Conservation (phyloP, 1,140 invertebrate species). For the Drosophila ironensis region DNA sequence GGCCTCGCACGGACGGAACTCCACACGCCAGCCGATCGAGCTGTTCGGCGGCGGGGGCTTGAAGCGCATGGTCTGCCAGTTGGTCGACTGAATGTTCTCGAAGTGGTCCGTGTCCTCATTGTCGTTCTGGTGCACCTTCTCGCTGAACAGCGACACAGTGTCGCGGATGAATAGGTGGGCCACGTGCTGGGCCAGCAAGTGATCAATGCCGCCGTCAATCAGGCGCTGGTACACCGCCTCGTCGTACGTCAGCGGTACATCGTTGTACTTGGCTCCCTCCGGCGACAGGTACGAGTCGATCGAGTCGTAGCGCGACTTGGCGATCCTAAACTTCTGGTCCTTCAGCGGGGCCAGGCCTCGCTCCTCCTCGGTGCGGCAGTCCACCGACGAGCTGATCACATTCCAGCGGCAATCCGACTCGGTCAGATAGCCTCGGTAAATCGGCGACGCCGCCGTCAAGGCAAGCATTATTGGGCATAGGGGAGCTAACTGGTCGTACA, state of each 20-base stretch:
- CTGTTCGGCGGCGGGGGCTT: slow-evolving; percentile 98
- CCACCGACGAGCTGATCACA: slow-evolving; percentile 96
- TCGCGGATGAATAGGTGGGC: slow-evolving; percentile 99
- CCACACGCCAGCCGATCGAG: slow-evolving; percentile 99
- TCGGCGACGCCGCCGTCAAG: slow-evolving; percentile 96
- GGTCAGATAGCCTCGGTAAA: slow-evolving; percentile 95
- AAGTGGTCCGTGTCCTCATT: slow-evolving; percentile 98
- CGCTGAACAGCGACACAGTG: slow-evolving; percentile 96
- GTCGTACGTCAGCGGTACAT: slow-evolving; percentile 90
- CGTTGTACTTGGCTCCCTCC: slow-evolving; percentile 85
- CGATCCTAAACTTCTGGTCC: slow-evolving; percentile 92
- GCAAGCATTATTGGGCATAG: slow-evolving; percentile 99
- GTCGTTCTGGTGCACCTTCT: slow-evolving; percentile 98
- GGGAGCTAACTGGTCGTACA: slow-evolving; percentile 99
- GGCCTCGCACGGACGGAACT: slow-evolving; percentile 99
- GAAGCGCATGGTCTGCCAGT: slow-evolving; percentile 99
- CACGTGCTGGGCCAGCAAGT: slow-evolving; percentile 95
- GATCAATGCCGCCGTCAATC: slow-evolving; percentile 93
- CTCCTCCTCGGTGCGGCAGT: slow-evolving; percentile 97
- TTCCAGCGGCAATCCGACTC: slow-evolving; percentile 99
- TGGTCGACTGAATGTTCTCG: slow-evolving; percentile 99
- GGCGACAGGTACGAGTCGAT: slow-evolving; percentile 98
- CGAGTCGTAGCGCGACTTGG: slow-evolving; percentile 98
- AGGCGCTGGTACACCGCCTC: slow-evolving; percentile 90
- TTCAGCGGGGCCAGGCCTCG: slow-evolving; percentile 90